These are phyloP conservation scores for Heliothis virescens DNA, from an alignment of 1,140 invertebrate genomes.

Conservation along the genomic window DNA sequence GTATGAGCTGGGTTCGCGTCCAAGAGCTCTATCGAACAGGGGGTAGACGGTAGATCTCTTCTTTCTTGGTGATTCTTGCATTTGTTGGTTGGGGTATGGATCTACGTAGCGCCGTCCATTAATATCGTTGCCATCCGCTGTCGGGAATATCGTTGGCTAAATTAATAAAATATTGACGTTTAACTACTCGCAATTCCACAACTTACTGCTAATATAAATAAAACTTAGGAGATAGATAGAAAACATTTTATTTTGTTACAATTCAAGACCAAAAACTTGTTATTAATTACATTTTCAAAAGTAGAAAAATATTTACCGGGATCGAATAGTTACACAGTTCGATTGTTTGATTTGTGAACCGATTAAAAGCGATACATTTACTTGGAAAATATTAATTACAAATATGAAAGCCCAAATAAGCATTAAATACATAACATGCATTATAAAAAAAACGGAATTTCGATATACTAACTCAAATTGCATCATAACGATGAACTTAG, in stretches of 20 bases:
- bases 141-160: conserved; percentile 81
- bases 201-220: conserved; percentile 32
- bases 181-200: conserved; percentile 49
- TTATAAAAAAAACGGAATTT: too few species aligned
- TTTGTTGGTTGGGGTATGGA: conserved; percentile 77
- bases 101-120: conserved; percentile 78
- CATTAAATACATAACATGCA: too few species aligned
- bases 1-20: conserved; percentile 54
- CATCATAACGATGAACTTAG: too few species aligned
- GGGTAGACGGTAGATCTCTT: conserved; percentile 74
- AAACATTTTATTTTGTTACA: conserved; percentile 41
- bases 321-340: too few species aligned
- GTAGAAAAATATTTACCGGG: not conserved
- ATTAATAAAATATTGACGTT: conserved; percentile 75
- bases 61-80: conserved; percentile 79
- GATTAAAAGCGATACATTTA: not conserved
- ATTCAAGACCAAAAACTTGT: conserved; percentile 25
- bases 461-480: too few species aligned
- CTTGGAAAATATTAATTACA: too few species aligned
- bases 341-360: not conserved
- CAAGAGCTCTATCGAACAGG: conserved; percentile 60
- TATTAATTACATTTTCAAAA: conserved; percentile 16
- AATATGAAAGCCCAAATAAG: too few species aligned
- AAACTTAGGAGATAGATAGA: conserved; percentile 25
- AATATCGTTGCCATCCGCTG: conserved; percentile 84